A percentile compares a stretch with the other conserved stretches of the same genome.
Conservation (phyloP, 2,888 invertebrate genomes). For the Tipula confusa region DNA sequence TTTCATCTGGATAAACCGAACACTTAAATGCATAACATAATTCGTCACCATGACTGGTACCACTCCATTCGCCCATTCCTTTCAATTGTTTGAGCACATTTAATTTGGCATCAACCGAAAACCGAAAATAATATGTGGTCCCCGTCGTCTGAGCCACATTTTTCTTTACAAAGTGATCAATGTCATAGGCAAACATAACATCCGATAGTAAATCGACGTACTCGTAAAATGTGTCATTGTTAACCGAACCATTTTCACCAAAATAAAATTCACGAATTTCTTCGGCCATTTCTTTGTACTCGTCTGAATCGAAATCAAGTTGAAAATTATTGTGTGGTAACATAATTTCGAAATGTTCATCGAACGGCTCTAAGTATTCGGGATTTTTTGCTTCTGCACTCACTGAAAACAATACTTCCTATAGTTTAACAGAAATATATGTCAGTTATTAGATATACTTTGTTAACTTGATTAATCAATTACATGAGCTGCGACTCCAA, state of each 20-base stretch:
- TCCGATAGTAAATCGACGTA: conserved; percentile 25
- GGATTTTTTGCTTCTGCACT: background rate
- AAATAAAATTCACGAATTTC: conserved; percentile 33
- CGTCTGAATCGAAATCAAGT: background rate
- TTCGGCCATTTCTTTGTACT: conserved; percentile 32
- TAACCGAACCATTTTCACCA: conserved; percentile 29
- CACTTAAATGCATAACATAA: conserved; percentile 32
- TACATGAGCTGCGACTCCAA: background rate
- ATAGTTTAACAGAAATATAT: background rate
- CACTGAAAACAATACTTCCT: background rate
- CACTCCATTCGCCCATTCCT: background rate
- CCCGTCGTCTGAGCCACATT: background rate
- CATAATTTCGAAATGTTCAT: background rate
- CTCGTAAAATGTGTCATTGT: conserved; percentile 32
- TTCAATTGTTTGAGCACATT: conserved; percentile 28
- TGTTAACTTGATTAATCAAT: background rate
- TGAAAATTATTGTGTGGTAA: background rate
- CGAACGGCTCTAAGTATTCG: background rate
- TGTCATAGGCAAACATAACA: background rate
- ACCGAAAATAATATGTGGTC: background rate
- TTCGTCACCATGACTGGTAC: conserved; percentile 31
- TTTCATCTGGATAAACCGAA: background rate
- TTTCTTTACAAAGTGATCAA: background rate
- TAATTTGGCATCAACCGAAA: conserved; percentile 29
- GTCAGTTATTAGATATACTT: background rate